Evolutionary conservation across 2,113 vertebrate species (phyloP), one percentile per base, ranked within the genome.

Genomic region (cat (Felis catus)): DNA sequence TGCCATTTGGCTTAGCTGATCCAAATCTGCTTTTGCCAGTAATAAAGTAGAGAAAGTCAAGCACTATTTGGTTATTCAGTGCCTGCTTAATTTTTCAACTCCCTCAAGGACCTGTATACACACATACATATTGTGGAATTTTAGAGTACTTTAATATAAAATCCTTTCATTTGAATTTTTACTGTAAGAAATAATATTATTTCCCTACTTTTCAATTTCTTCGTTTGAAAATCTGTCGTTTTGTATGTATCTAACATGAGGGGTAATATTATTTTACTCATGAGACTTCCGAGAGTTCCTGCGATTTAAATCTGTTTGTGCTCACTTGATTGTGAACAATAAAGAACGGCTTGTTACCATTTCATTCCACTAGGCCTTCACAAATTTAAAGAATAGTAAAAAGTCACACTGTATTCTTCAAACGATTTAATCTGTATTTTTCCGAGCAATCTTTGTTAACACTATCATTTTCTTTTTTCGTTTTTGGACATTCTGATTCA

Each of bases 401-500:
- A 95, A 81, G 16, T 66, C 25, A 33, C 10, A 36, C 29, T 86
- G 89, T 36, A 31, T 45, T 78, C 48, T 79, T 93, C 41, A 87
- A 53, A 27, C 16, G 48, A 55, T 41, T 94, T 63, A 80, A 87
- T 89, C 29, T n/a, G 1, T 61, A 11, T 39, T 70, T 91, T 93
- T 82, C n/a, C 79, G 45, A 71, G 25, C 16, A 48, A 1, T 66
- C 7, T 80, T 94, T 71, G 71, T 27, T 41, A 78, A 53, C n/a
- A 61, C 63, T 95, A 25, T 70, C 39, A 79, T 91, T 96, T 89
- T 68, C 48, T 73, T 89, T 76, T 70, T 65, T 91, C 33, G 53
- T 61, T 89, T 93, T 78, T 51, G 7, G 10, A 78, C 53, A 61
- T 89, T 79, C 4, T 86, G 39, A 96, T 96, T 95, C 31, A 92